Conservation (phyloP, 2,113 vertebrate species). For the Zingel zingel region DNA sequence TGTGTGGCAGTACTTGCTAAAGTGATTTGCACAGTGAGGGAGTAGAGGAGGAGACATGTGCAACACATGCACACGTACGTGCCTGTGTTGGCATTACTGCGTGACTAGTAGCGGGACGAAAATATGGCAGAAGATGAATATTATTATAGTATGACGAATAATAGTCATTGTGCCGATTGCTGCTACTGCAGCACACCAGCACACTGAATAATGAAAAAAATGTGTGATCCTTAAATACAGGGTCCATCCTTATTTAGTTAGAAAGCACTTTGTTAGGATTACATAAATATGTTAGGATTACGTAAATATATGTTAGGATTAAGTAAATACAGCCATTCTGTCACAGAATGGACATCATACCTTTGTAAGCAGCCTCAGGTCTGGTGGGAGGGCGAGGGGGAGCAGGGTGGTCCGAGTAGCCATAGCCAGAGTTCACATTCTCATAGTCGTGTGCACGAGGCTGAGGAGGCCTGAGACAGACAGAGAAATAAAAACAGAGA, state of each 20-base stretch:
- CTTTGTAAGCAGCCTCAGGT: slow-evolving; percentile 84
- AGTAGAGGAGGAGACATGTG: no score
- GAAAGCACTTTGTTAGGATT: neutral
- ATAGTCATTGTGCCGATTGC: no score
- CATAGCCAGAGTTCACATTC: slow-evolving; percentile 79
- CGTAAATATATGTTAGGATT: neutral
- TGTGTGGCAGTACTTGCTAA: no score
- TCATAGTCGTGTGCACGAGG: slow-evolving; percentile 81
- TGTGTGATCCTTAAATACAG: neutral
- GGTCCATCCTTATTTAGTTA: neutral
- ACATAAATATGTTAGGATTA: neutral
- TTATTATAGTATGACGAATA: no score
- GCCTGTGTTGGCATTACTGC: no score
- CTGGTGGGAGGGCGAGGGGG: slow-evolving; percentile 72
- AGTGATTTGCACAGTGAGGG: no score
- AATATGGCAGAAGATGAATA: no score
- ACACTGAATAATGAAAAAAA: neutral
- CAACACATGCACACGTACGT: no score
- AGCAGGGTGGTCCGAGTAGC: slow-evolving; percentile 72
- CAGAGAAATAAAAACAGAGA: neutral
- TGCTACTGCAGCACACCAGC: no score
- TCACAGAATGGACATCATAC: slow-evolving; percentile 43
- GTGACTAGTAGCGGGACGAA: no score
- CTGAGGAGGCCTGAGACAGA: slow-evolving; percentile 76
- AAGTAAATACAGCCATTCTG: neutral